Base-by-base conservation (phyloP, 2,113 vertebrate species). In the Anser cygnoides region DNA sequence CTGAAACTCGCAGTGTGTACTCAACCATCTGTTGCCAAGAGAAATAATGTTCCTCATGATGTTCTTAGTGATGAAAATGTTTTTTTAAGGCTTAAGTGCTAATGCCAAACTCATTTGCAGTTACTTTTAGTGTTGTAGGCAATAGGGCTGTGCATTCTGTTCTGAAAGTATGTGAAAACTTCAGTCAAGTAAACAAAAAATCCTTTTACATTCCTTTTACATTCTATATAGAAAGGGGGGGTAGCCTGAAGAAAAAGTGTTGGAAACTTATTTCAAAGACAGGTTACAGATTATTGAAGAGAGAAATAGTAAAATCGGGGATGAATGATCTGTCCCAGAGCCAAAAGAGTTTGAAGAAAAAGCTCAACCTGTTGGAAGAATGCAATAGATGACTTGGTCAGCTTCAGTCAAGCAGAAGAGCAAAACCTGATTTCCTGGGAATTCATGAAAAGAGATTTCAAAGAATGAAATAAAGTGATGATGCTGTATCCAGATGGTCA, bases 401-500 rank as follows among this genome's bases (percentile, higher is more conserved):
- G 76, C 54, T 92, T 89, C 74, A 91, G 90, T 78, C 62, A 93
- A 87, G 84, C 55, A 63, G 52, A 77, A 62, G 70, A 82, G 35
- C 66, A 57, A 91, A 95, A 72, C 31, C 4, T 11, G 11, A 1
- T 94, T 95, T 96, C 84, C 35, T 82, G 39, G 44, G 70, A 72
- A 72, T 92, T 88, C 23, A 44, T 72, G 33, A 89, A 72, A 89
- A 81, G 66, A 84, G 7, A 5, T 86, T 90, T 65, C 1, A 49
- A 31, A 65, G 63, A 54, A 20, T 33, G 13, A 35, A 79, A 75
- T 35, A 43, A 94, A 95, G 43, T 57, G 44, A 89, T 29, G 52
- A 50, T 93, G 61, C 68, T 89, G 9, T 23, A 85, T 76, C 86
- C 88, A 96, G 93, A 92, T 89, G 95, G 83, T 77, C 61, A 87